phyloP scores from a whole-genome alignment of 2,797 vertebrate genomes.

The Capromys pilorides region DNA sequence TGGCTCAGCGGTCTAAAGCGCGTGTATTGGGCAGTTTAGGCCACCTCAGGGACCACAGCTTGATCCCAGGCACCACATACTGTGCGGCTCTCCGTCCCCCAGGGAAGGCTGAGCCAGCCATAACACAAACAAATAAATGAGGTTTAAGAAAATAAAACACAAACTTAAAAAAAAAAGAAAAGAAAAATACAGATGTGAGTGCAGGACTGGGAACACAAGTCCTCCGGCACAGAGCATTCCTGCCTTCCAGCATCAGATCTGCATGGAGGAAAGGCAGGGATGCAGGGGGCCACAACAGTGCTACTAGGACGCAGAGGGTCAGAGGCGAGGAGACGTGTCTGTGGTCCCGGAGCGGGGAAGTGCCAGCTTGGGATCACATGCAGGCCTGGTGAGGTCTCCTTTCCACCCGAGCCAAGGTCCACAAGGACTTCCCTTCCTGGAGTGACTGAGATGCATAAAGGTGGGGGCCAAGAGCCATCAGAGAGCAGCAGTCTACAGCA shows the following conservation, averaged over 20 bases:
- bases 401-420: not conserved
- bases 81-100: no score
- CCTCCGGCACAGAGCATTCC: accelerated
- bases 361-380: not conserved
- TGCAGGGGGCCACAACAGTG: accelerated
- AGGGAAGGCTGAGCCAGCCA: no score
- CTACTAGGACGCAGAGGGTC: not conserved
- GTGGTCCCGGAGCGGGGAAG: not conserved
- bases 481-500: not conserved
- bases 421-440: not conserved
- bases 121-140: no score
- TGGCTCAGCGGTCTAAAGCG: no score
- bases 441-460: not conserved
- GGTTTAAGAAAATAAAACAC: no score
- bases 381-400: not conserved
- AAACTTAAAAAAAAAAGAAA: not conserved
- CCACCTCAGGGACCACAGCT: no score
- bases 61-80: no score
- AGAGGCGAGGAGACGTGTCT: not conserved
- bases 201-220: not conserved
- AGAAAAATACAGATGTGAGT: not conserved
- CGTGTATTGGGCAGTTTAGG: no score
- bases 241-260: not conserved
- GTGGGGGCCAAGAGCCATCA: not conserved
- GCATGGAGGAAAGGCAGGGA: not conserved